These are phyloP conservation scores for Eucera pruinosa DNA, from an alignment of 2,888 invertebrate genomes.

Conservation along the genomic window DNA sequence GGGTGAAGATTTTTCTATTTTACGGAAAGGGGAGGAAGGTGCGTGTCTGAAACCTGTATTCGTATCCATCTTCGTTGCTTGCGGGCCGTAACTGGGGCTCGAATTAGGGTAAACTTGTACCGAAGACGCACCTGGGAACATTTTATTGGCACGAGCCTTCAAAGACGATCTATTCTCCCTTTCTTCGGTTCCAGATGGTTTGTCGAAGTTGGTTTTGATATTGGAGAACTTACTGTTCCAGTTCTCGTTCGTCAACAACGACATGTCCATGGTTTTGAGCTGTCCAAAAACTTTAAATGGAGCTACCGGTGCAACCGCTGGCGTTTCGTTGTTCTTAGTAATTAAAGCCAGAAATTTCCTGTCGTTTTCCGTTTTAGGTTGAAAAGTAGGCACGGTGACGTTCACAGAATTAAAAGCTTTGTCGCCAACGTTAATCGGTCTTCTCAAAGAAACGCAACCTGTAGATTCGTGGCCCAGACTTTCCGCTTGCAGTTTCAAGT, in stretches of 20 bases:
- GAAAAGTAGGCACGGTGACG: constrained; percentile 87
- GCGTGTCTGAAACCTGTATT: constrained; percentile 78
- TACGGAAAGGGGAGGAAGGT: constrained; percentile 80
- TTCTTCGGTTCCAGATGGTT: constrained; percentile 67
- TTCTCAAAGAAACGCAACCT: constrained; percentile 85
- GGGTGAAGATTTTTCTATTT: constrained; percentile 72
- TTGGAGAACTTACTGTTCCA: constrained; percentile 94
- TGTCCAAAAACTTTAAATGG: constrained; percentile 78
- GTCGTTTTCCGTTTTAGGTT: constrained; percentile 94
- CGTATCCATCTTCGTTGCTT: constrained; percentile 24
- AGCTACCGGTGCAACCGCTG: constrained; percentile 44
- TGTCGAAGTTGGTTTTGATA: constrained; percentile 93
- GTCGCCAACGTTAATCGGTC: constrained; percentile 87
- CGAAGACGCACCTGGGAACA: constrained; percentile 26
- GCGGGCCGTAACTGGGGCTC: constrained; percentile 13
- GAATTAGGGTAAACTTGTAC: constrained; percentile 1
- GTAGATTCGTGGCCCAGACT: constrained; percentile 78
- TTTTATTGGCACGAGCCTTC: constrained; percentile 41
- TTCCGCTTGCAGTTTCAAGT: constrained; percentile 80
- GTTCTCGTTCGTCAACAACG: constrained; percentile 84
- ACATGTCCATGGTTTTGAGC: constrained; percentile 66
- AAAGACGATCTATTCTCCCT: constrained; percentile 36
- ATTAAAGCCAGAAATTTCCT: constrained; percentile 93
- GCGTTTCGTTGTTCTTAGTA: constrained; percentile 87
- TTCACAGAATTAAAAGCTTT: constrained; percentile 79